A percentile compares a stretch with the other conserved stretches of the same genome.
These are phyloP conservation scores for Spisula subtruncata DNA, from an alignment of 2,888 invertebrate species.

Conservation along the genomic window DNA sequence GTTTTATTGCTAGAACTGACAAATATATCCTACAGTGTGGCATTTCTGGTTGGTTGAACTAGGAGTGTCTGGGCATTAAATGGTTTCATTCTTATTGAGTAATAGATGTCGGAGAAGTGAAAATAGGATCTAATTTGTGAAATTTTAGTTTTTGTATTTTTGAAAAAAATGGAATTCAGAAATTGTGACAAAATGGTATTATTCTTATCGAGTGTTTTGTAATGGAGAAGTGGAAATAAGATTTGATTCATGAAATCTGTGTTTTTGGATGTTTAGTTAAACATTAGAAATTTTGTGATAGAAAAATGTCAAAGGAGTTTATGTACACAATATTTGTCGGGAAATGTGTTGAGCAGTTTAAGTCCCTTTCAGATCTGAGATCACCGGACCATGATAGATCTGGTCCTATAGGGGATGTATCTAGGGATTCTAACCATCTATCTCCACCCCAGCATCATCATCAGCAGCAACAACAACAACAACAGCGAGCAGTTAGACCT, in stretches of 20 bases:
- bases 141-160: neutral
- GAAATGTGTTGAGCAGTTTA: conserved; percentile 14
- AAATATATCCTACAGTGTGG: neutral
- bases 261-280: too few relatives aligned
- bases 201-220: too few relatives aligned
- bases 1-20: conserved; percentile 15
- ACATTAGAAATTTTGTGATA: neutral
- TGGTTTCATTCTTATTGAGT: neutral
- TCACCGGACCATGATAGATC: neutral
- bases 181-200: neutral
- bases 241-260: neutral
- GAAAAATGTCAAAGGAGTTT: conserved; percentile 16
- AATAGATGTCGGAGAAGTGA: neutral
- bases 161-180: neutral
- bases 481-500: conserved; percentile 5
- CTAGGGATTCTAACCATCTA: neutral
- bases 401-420: neutral
- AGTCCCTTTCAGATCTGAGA: neutral
- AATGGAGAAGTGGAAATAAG: too few relatives aligned
- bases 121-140: neutral
- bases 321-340: conserved; percentile 23
- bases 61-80: neutral
- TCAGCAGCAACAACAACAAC: neutral
- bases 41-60: neutral
- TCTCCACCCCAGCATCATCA: neutral